Evolutionary conservation across 1,140 invertebrate genomes (phyloP), one percentile per base, ranked within the genome.

Genomic region (Drosophila teissieri): DNA sequence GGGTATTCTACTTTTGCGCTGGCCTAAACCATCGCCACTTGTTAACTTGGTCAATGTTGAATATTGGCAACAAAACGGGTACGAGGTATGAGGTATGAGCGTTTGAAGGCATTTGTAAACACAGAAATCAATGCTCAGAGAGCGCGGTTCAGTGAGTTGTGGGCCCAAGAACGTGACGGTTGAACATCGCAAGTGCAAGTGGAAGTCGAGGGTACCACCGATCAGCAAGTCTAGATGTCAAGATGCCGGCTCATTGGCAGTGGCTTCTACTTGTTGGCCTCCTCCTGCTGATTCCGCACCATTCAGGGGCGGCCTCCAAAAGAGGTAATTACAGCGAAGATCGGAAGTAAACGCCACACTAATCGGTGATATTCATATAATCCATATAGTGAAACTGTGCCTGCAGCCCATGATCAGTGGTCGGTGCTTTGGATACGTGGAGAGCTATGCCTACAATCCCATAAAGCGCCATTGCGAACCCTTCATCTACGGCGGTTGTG

Each of bases 401-500:
- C 86, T 90, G 2, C 78, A 90, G 40, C 82, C 86, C 3, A 77
- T 65, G 49, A 64, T 86, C n/a, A 90, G 81, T 55, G 86, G 86
- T 11, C 62, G 86, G 15, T 90, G 86, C 58, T 90, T 90, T 14
- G 86, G 86, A 37, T 68, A 82, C 61, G 78, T 90, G 56, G 86
- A 86, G 46, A 90, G 86, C 78, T 90, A 45, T 55, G 86, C 86
- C 64, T 90, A 90, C 52, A 85, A 90, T 82, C 81, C 86, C 22
- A 44, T 90, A 6, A 69, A 81, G 65, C 86, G 86, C 3, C 78
- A 80, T 19, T 90, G 86, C 60, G 81, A 90, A 53, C 52, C 72
- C 60, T 90, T 90, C 73, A 83, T 90, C 73, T 90, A 90, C 60
- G 86, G 86, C 58, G 86, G 86, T 46, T 98, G 96, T 84, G 95